phyloP scores from a whole-genome alignment of 2,888 invertebrate species.

The Calephelis perditalis region DNA sequence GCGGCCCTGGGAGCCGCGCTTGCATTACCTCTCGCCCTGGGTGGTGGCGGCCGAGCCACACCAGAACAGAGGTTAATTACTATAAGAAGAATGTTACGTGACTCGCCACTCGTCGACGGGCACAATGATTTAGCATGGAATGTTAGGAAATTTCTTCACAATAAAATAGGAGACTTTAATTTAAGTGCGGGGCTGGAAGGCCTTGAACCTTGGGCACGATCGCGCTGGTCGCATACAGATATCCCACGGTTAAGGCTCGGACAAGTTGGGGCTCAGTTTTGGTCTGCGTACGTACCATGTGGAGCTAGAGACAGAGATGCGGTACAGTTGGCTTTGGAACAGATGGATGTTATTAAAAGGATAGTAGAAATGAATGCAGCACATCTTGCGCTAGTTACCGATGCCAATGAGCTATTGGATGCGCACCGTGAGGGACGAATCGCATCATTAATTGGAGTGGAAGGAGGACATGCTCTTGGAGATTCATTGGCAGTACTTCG shows the following conservation, averaged over 20 bases:
- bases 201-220: constrained; percentile 89
- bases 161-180: constrained; percentile 83
- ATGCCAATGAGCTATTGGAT: constrained; percentile 83
- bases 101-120: constrained; percentile 86
- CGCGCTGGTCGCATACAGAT: constrained; percentile 95
- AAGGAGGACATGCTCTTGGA: constrained; percentile 95
- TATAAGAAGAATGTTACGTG: constrained; percentile 81
- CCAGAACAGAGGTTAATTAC: constrained; percentile 82
- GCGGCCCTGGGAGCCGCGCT: constrained; percentile 78
- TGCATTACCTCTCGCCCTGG: constrained; percentile 76
- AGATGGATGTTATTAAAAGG: constrained; percentile 90
- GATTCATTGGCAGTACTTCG: constrained; percentile 92
- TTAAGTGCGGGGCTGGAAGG: constrained; percentile 81
- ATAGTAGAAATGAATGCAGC: constrained; percentile 84
- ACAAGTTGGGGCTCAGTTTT: constrained; percentile 93
- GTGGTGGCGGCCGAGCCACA: constrained; percentile 66
- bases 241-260: constrained; percentile 90
- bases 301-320: constrained; percentile 90
- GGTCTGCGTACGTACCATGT: constrained; percentile 93
- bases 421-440: constrained; percentile 88
- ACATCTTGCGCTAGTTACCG: constrained; percentile 84
- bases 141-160: constrained; percentile 91
- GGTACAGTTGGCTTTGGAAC: constrained; percentile 90
- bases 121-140: constrained; percentile 95
- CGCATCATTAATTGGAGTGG: constrained; percentile 93